Percentiles rank a stretch among this genome's conserved stretches.
phyloP scores from a whole-genome alignment of 2,113 vertebrate genomes.

The Herpetotheres cachinnans region DNA sequence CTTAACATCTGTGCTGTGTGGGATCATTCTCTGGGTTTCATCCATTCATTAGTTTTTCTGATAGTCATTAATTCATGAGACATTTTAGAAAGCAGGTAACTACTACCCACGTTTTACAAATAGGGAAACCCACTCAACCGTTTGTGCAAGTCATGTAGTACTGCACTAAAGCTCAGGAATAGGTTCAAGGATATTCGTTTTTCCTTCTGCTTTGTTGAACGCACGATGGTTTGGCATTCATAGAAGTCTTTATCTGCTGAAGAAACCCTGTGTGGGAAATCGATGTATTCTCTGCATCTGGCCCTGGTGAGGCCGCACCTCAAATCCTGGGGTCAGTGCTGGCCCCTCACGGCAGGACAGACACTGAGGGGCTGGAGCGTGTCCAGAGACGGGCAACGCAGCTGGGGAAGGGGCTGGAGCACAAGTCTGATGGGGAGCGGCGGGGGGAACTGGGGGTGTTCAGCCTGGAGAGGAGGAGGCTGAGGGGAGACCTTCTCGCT shows the following conservation, averaged over 20 bases:
- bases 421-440: too few species aligned
- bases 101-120: not conserved
- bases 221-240: not conserved
- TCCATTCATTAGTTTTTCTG: not conserved
- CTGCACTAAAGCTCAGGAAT: not conserved
- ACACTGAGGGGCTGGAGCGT: too few species aligned
- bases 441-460: too few species aligned
- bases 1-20: not conserved
- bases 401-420: too few species aligned
- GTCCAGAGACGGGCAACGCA: too few species aligned
- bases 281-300: not conserved
- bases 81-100: not conserved
- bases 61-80: not conserved
- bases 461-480: too few species aligned
- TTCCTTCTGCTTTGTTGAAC: not conserved
- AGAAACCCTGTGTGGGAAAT: not conserved
- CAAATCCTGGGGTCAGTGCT: too few species aligned
- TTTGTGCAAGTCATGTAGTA: not conserved
- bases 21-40: not conserved
- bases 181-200: not conserved
- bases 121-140: not conserved
- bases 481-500: too few species aligned
- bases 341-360: too few species aligned
- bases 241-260: not conserved
- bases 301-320: too few species aligned